A percentile compares a stretch with the other conserved stretches of the same genome.
Conservation (phyloP, 1,140 invertebrate genomes). For the Eueides isabella region DNA sequence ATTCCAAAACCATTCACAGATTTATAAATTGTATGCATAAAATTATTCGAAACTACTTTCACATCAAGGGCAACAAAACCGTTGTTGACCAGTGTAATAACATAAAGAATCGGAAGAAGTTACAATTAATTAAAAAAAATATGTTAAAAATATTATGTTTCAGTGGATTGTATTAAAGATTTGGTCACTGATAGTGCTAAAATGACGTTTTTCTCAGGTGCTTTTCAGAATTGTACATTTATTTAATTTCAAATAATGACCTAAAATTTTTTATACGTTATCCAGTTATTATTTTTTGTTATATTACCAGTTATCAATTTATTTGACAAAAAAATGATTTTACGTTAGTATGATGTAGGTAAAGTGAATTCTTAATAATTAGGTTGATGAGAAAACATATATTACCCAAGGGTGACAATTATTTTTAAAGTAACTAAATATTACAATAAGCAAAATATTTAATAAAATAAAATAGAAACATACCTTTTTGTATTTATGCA, state of each 20-base stretch:
- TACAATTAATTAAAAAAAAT: no score
- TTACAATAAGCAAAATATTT: neutral
- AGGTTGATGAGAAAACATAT: neutral
- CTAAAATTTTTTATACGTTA: constrained; percentile 21
- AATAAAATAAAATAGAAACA: neutral
- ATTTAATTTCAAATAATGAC: constrained; percentile 27
- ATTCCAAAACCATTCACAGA: no score
- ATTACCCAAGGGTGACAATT: neutral
- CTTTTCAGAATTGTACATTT: constrained; percentile 20
- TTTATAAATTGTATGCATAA: no score
- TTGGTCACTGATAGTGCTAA: neutral
- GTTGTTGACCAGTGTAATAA: no score
- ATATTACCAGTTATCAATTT: no score
- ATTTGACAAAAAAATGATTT: no score
- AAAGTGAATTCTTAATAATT: no score
- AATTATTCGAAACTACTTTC: no score
- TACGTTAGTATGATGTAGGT: no score
- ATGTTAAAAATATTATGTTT: neutral
- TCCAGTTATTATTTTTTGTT: neutral
- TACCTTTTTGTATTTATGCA: neutral
- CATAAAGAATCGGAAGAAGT: no score
- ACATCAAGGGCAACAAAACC: no score
- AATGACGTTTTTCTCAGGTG: neutral
- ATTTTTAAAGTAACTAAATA: neutral
- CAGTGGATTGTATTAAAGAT: neutral